Evolutionary conservation across 2,888 invertebrate genomes (phyloP).

Genomic region (Nomada flava): DNA sequence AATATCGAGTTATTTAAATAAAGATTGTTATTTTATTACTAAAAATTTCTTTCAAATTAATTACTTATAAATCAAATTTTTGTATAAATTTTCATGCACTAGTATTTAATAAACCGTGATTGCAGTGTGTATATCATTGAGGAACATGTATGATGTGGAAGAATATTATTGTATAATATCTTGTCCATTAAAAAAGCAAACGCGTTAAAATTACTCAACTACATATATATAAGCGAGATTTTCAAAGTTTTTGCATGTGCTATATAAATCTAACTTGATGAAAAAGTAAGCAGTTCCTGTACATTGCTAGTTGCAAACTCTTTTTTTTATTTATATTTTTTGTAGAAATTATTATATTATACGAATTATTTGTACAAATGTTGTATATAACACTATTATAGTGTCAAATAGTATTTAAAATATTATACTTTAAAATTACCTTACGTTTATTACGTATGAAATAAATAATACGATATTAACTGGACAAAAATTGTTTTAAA

Average conservation of each 20-base stretch:
- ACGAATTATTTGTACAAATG: conserved; percentile 29
- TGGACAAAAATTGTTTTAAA: conserved; percentile 12
- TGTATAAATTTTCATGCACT: neutral
- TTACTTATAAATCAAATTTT: conserved; percentile 1
- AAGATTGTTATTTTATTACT: conserved; percentile 29
- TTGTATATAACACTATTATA: conserved; percentile 41
- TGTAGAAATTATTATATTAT: conserved; percentile 2
- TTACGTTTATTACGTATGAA: conserved; percentile 24
- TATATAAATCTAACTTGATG: conserved; percentile 2
- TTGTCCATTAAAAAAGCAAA: neutral
- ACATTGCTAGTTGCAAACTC: neutral
- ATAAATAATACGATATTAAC: neutral
- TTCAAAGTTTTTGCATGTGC: no score
- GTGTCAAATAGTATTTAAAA: conserved; percentile 11
- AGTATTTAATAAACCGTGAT: neutral
- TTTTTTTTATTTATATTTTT: conserved; percentile 8
- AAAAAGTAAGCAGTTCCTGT: neutral
- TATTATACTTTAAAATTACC: conserved; percentile 12
- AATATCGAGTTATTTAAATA: conserved; percentile 89
- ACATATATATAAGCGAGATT: no score
- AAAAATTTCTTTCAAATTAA: conserved; percentile 34
- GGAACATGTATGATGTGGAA: neutral
- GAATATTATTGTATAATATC: neutral
- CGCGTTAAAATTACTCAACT: no score
- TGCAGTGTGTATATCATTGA: conserved; percentile 3